phyloP scores from a whole-genome alignment of 2,888 invertebrate genomes.

The Drosophila anomalata region DNA sequence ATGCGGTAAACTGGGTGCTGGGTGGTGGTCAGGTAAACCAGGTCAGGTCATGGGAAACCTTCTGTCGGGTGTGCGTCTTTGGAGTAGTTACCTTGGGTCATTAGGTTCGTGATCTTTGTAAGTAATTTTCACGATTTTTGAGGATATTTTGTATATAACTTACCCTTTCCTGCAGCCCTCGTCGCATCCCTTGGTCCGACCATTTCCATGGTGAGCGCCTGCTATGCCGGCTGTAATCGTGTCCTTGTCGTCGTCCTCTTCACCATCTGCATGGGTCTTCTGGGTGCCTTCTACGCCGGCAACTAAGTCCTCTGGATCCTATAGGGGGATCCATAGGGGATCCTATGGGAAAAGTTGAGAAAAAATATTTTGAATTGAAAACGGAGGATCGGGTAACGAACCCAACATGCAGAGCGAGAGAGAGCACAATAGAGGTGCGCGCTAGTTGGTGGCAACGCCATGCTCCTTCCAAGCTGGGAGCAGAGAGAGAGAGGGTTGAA shows the following conservation, averaged over 20 bases:
- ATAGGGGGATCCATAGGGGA: no score
- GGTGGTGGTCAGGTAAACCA: constrained; percentile 90
- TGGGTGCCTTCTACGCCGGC: constrained; percentile 89
- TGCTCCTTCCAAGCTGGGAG: no score
- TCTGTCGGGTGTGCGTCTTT: constrained; percentile 88
- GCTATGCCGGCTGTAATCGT: constrained; percentile 88
- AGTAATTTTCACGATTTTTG: constrained; percentile 67
- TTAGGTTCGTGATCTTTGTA: constrained; percentile 90
- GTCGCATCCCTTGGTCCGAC: constrained; percentile 90
- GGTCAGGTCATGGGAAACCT: constrained; percentile 85
- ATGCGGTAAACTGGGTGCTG: constrained; percentile 91
- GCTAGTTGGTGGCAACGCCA: no score
- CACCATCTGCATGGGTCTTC: constrained; percentile 88
- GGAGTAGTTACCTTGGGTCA: constrained; percentile 87
- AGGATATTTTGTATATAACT: not conserved
- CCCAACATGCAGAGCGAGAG: no score
- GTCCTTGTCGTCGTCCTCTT: constrained; percentile 86
- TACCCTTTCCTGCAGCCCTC: constrained; percentile 85
- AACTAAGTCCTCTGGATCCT: constrained; percentile 86
- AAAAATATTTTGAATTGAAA: no score
- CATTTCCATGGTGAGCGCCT: constrained; percentile 86
- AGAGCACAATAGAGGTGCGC: no score
- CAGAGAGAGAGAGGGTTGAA: no score
- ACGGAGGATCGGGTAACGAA: no score
- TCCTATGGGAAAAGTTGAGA: no score